Conservation (phyloP, 2,113 vertebrate species). For the Tragelaphus strepsiceros region DNA sequence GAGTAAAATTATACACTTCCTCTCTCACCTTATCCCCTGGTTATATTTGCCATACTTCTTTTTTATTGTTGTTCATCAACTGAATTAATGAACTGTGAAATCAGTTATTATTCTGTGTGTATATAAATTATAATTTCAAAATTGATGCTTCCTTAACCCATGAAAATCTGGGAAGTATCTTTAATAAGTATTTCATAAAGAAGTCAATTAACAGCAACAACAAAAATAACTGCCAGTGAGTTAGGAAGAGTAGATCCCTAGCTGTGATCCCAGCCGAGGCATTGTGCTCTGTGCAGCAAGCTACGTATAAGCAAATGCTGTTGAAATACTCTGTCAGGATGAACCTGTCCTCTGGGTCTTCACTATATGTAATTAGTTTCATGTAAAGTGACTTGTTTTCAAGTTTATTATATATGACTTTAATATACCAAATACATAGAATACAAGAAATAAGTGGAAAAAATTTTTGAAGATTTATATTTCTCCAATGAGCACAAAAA, state of each 20-base stretch:
- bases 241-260: neutral
- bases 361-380: slow-evolving; percentile 67
- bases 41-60: neutral
- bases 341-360: slow-evolving; percentile 54
- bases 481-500: slow-evolving; percentile 47
- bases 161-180: neutral
- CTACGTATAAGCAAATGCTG: slow-evolving; percentile 28
- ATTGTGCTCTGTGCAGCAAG: neutral
- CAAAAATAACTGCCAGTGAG: neutral
- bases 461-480: slow-evolving; percentile 59
- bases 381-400: slow-evolving; percentile 59
- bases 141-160: neutral
- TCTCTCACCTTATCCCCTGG: neutral
- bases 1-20: neutral
- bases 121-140: slow-evolving; percentile 17
- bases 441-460: slow-evolving; percentile 61
- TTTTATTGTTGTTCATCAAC: slow-evolving; percentile 21
- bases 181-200: neutral
- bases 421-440: slow-evolving; percentile 72
- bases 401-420: slow-evolving; percentile 72
- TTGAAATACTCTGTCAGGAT: slow-evolving; percentile 50
- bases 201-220: neutral
- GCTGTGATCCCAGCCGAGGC: neutral
- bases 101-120: slow-evolving; percentile 5
- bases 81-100: slow-evolving; percentile 58